Conservation (phyloP, 2,113 vertebrate genomes). For the Alosa alosa region DNA sequence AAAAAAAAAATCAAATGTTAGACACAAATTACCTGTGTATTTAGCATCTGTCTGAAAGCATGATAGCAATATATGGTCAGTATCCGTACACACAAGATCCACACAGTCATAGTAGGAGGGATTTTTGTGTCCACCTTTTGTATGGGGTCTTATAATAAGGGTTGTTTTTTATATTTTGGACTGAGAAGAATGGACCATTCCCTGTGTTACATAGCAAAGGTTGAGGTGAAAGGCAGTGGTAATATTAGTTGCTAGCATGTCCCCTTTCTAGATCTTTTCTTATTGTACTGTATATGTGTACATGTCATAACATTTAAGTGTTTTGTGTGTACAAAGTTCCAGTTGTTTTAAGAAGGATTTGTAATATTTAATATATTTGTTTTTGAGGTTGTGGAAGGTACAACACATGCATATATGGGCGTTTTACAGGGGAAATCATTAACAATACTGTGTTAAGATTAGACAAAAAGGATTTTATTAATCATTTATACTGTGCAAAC, state of each 20-base stretch:
- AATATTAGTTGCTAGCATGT: constrained; percentile 35
- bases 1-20: constrained; percentile 39
- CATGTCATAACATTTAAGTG: constrained; percentile 66
- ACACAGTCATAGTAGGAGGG: constrained; percentile 42
- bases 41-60: constrained; percentile 55
- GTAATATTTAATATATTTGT: constrained; percentile 79
- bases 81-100: constrained; percentile 41
- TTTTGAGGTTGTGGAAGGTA: constrained; percentile 71
- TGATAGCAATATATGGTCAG: constrained; percentile 52
- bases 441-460: constrained; percentile 43
- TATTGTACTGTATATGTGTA: constrained; percentile 66
- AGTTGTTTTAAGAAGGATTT: constrained; percentile 75
- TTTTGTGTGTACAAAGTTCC: constrained; percentile 69
- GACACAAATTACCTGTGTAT: constrained; percentile 45
- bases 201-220: constrained; percentile 34
- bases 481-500: constrained; percentile 24
- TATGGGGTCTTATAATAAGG: constrained; percentile 47
- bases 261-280: constrained; percentile 48
- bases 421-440: constrained; percentile 55
- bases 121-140: constrained; percentile 44
- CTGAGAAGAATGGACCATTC: constrained; percentile 35
- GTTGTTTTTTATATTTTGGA: constrained; percentile 49
- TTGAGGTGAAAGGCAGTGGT: constrained; percentile 40
- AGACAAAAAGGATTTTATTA: constrained; percentile 41
- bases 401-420: constrained; percentile 62